Base-by-base conservation (phyloP, 1,140 invertebrate species). In the Monochamus saltuarius region DNA sequence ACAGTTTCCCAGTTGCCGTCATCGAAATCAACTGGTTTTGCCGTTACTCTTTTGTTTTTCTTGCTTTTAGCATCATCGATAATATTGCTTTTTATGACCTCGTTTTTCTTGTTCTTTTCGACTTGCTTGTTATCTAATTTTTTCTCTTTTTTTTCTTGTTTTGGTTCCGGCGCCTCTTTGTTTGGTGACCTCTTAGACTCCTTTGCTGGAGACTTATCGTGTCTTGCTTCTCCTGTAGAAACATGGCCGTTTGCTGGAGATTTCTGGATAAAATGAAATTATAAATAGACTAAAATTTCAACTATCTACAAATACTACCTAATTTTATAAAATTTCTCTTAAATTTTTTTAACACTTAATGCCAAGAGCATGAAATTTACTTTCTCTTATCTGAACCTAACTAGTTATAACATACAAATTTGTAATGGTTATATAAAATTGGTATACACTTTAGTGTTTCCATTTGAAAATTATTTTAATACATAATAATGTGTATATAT, bases 1-100 rank as follows among this genome's bases (percentile, higher is more conserved):
- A 87, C 87, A 70, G 85, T 87, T 70, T 89, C 84, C 88, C 88
- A 89, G 38, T 85, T 81, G 75, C 86, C 87, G 62, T 89, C 87
- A 75, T 89, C 87, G 77, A 83, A 88, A 67, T 89, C 87, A 39
- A 83, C 80, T 8, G 87, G 86, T 71, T 89, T 89, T 65, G 87
- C 75, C 38, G 79, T 67, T 16, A 80, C 70, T 64, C 84, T 83
- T 62, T 81, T 61, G 59, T 81, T 82, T 52, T 83, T 83, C 67
- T 81, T 82, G 38, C 80, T 81, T 61, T 82, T 83, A 1, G 70
- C 70, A 46, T 82, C 79, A 46, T 82, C 81, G 19, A 75, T 65
- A 59, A 77, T 77, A 65, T 81, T 83, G 17, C 68, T 71, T 59
- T 73, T 66, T 54, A 79, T 78, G 35, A 65, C 67, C 61, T 75